Conservation (phyloP, 2,113 vertebrate genomes). For the Apistogramma diplotaenia region DNA sequence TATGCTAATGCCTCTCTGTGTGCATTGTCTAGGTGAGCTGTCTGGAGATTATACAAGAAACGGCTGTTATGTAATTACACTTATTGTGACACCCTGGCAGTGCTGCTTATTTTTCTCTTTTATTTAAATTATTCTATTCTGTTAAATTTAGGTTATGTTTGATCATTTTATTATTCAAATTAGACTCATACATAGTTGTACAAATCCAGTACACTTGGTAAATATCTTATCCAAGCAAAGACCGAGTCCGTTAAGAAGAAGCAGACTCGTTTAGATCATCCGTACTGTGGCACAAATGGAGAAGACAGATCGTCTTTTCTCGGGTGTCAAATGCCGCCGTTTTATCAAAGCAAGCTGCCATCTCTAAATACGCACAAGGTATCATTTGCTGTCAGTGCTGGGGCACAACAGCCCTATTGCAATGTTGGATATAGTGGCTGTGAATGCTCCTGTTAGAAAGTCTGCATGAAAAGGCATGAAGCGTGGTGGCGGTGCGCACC, state of each 20-base stretch:
- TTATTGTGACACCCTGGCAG: neutral
- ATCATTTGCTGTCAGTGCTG: neutral
- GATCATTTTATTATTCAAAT: neutral
- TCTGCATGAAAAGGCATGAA: neutral
- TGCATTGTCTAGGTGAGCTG: neutral
- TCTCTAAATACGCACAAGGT: neutral
- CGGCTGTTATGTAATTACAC: slow-evolving; percentile 13
- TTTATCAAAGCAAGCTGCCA: neutral
- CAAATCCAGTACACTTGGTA: neutral
- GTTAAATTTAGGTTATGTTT: neutral
- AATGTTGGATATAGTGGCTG: neutral
- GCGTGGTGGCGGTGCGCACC: neutral
- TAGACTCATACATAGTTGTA: neutral
- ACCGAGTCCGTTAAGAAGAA: neutral
- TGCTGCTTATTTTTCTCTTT: neutral
- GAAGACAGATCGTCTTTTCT: neutral
- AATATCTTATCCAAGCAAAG: neutral
- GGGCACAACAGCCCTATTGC: neutral
- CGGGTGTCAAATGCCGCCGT: neutral
- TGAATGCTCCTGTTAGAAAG: neutral
- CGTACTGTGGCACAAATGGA: neutral
- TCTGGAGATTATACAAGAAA: slow-evolving; percentile 1
- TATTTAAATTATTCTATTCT: neutral
- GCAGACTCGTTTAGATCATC: neutral
- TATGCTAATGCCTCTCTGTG: slow-evolving; percentile 28